Evolutionary conservation across 2,113 vertebrate species (phyloP), one percentile per base, ranked within the genome.

Genomic region (Myxocyprinus asiaticus): DNA sequence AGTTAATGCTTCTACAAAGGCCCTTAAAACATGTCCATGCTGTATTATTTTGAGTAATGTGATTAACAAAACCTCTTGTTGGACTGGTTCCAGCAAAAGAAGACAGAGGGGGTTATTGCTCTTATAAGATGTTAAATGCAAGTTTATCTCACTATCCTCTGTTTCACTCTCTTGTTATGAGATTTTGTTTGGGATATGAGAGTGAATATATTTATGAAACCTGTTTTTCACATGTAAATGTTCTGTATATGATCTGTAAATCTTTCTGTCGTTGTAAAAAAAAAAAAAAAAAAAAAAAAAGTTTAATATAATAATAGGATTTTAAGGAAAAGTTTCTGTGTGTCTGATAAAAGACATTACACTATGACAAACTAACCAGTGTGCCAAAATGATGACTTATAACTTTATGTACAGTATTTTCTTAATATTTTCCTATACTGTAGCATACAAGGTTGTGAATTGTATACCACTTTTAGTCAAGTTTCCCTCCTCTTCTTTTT

Each of bases 361-460:
- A 93, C 88, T 12, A 22, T 51, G 67, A 83, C 56, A 69, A 85
- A 66, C 67, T 84, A 85, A 81, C 77, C 76, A 81, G 81, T 95
- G 94, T 95, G 94, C 90, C 84, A 89, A 89, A 33, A 89, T 79
- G 65, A 91, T 85, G 86, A 87, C 50, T 33, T 33, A 64, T 76
- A 87, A 90, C 90, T 85, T 80, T 79, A 82, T 94, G 93, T 94
- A 95, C 92, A 96, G 93, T 95, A 94, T 95, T 96, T 96, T 94
- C 92, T 88, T 92, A 94, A 92, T 93, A 93, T 92, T 94, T 94
- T 94, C 92, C 89, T 93, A 93, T 85, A 90, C 90, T 92, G 91
- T 91, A 91, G 91, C 92, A 90, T 91, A 89, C 79, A 43, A 44
- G 93, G 93, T 88, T 90, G 88, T 93, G 92, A 88, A 85, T 86